These are phyloP conservation scores for Octomys mimax DNA, from an alignment of 2,797 vertebrate species.

Conservation along the genomic window DNA sequence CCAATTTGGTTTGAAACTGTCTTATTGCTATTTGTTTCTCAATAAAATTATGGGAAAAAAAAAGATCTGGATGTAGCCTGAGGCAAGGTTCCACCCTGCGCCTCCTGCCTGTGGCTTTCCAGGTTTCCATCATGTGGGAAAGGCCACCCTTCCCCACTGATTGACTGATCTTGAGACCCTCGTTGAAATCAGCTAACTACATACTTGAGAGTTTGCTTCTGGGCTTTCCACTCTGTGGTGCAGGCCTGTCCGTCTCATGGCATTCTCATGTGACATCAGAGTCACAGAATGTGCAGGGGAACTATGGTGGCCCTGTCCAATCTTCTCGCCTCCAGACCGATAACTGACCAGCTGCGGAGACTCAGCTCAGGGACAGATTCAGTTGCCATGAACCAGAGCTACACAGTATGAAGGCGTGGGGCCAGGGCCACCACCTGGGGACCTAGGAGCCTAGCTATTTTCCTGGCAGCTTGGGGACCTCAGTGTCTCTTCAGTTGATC, in stretches of 20 bases:
- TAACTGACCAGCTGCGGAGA: background rate
- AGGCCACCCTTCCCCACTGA: background rate
- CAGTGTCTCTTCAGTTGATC: background rate
- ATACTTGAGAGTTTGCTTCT: background rate
- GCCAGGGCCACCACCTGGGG: background rate
- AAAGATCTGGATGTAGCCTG: background rate
- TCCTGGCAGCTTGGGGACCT: background rate
- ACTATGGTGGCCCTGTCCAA: too few relatives aligned
- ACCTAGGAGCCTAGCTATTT: background rate
- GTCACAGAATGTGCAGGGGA: background rate
- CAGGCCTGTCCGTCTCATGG: background rate
- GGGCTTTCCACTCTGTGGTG: background rate
- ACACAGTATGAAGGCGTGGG: background rate
- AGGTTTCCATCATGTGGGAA: background rate
- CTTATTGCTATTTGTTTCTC: too few relatives aligned
- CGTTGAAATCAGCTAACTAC: rapidly evolving
- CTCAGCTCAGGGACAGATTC: background rate
- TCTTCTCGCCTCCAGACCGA: background rate
- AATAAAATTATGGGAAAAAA: too few relatives aligned
- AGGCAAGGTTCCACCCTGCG: background rate
- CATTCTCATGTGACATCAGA: background rate
- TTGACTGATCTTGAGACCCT: background rate
- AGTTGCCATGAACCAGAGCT: background rate
- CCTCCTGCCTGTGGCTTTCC: background rate
- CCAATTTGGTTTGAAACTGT: too few relatives aligned